Evolutionary conservation across 1,140 invertebrate genomes (phyloP).

Genomic region (Zaprionus ornatus): DNA sequence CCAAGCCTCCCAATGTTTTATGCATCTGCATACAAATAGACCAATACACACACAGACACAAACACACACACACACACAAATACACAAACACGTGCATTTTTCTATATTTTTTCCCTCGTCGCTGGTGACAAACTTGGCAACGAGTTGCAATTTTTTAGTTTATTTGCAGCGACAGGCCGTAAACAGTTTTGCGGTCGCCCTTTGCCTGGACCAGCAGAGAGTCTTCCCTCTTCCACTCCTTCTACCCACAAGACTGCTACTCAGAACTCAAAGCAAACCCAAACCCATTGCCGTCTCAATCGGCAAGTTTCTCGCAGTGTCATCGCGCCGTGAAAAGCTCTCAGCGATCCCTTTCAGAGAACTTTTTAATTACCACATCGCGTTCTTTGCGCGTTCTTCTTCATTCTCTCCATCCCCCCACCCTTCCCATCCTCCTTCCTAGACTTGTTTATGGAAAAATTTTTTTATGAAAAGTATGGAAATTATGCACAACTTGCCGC

Average conservation of each 20-base stretch:
- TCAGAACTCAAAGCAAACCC: not conserved
- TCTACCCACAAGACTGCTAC: not conserved
- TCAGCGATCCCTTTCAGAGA: constrained; percentile 32
- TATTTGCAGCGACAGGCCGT: constrained; percentile 51
- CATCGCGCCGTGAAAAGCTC: constrained; percentile 30
- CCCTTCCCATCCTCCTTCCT: constrained; percentile 11
- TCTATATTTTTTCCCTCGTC: constrained; percentile 34
- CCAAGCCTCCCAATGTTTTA: constrained; percentile 47
- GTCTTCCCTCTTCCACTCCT: constrained; percentile 21
- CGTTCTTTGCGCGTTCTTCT: constrained; percentile 35
- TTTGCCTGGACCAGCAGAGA: not conserved
- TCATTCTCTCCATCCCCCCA: not conserved
- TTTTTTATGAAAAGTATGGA: constrained; percentile 28
- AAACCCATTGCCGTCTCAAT: constrained; percentile 39
- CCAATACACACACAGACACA: constrained; percentile 17
- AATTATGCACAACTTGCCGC: constrained; percentile 58
- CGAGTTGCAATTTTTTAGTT: constrained; percentile 70
- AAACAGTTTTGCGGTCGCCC: constrained; percentile 29
- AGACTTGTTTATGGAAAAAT: constrained; percentile 60
- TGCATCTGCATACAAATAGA: constrained; percentile 47
- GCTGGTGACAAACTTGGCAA: constrained; percentile 76
- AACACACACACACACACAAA: not conserved
- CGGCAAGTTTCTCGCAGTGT: constrained; percentile 57
- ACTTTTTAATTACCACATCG: constrained; percentile 74
- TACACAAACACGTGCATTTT: constrained; percentile 35